phyloP scores from a whole-genome alignment of 2,113 vertebrate species.

The Mormyrus iriodes region DNA sequence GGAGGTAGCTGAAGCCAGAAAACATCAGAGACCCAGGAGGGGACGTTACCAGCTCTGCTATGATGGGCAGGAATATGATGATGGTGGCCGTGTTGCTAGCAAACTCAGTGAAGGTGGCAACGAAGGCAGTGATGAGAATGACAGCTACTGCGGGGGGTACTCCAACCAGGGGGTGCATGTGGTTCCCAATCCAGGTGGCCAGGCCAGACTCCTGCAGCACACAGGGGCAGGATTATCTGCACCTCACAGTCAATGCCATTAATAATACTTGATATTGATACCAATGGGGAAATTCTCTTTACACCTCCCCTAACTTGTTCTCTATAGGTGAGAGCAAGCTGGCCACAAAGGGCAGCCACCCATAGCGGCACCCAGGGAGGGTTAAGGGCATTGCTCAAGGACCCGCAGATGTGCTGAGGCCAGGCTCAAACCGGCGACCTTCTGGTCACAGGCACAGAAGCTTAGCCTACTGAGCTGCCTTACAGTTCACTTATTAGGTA shows the following conservation, averaged over 20 bases:
- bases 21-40: neutral
- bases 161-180: constrained; percentile 76
- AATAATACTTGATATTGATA: too few relatives aligned
- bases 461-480: too few relatives aligned
- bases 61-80: constrained; percentile 87
- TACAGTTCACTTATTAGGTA: neutral
- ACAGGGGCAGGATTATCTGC: neutral
- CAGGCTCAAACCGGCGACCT: too few relatives aligned
- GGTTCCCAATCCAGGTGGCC: constrained; percentile 82
- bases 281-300: too few relatives aligned
- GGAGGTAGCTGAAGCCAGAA: too few relatives aligned
- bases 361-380: too few relatives aligned
- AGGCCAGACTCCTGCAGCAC: constrained; percentile 81
- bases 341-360: too few relatives aligned
- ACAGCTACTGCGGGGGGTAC: constrained; percentile 75
- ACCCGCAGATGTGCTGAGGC: too few relatives aligned
- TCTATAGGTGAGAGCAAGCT: too few relatives aligned
- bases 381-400: too few relatives aligned
- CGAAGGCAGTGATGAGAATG: constrained; percentile 75
- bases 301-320: too few relatives aligned
- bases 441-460: too few relatives aligned
- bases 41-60: constrained; percentile 84
- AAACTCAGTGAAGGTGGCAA: constrained; percentile 90
- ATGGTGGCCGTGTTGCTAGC: constrained; percentile 96
- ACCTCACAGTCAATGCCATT: neutral